phyloP scores from a whole-genome alignment of 2,888 invertebrate genomes.

The Fragum whitleyi region DNA sequence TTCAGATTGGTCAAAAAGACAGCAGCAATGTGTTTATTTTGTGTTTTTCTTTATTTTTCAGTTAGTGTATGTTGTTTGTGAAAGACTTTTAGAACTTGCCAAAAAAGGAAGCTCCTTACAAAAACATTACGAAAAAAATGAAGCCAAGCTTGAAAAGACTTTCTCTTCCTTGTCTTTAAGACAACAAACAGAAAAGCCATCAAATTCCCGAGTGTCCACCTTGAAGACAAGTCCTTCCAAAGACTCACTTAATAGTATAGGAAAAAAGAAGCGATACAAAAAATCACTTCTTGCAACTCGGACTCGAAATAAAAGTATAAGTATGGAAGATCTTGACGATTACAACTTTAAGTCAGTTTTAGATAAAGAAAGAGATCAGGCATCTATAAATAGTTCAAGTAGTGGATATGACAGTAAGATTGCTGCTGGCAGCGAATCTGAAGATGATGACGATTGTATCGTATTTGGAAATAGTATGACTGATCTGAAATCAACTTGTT shows the following conservation, averaged over 20 bases:
- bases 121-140: constrained; percentile 34
- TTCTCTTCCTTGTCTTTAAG: constrained; percentile 21
- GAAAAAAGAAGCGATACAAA: constrained; percentile 43
- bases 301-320: constrained; percentile 55
- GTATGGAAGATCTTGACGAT: constrained; percentile 71
- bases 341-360: constrained; percentile 63
- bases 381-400: constrained; percentile 57
- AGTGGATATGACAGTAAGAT: constrained; percentile 31
- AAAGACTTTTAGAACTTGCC: constrained; percentile 89
- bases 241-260: constrained; percentile 2
- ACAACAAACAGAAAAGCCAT: background rate
- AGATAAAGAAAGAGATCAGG: constrained; percentile 42
- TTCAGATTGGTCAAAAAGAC: too few relatives aligned
- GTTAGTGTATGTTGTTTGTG: constrained; percentile 92
- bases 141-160: constrained; percentile 35
- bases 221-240: constrained; percentile 13
- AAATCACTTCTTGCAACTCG: constrained; percentile 28
- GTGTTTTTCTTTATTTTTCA: constrained; percentile 82
- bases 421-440: constrained; percentile 41
- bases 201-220: background rate
- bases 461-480: constrained; percentile 56
- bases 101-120: constrained; percentile 68
- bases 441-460: constrained; percentile 61
- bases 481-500: constrained; percentile 38
- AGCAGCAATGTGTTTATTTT: too few relatives aligned